Percentiles rank a stretch among this genome's conserved stretches.
Conservation (phyloP, 37 sponge, comb jelly and placozoan genomes). For the Amphimedon queenslandica region DNA sequence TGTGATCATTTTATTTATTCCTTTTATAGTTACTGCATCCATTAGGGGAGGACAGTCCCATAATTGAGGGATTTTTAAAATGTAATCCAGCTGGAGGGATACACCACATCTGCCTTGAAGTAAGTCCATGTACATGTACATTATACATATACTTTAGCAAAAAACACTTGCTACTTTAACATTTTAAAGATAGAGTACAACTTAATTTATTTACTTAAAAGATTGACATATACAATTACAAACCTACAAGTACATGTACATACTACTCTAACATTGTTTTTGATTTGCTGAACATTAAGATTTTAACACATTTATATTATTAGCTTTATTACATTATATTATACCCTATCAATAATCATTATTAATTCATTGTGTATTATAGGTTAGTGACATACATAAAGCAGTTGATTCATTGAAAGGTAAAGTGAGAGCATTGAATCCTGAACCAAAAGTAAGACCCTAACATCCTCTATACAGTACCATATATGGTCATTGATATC, state of each 20-base stretch:
- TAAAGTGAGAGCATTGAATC: slow-evolving; percentile 68
- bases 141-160: neutral
- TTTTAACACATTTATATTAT: too few relatives aligned
- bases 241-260: too few relatives aligned
- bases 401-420: slow-evolving; percentile 78
- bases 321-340: neutral
- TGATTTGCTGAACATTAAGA: too few relatives aligned
- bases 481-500: too few relatives aligned
- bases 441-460: slow-evolving; percentile 74
- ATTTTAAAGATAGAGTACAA: neutral
- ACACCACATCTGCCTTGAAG: slow-evolving; percentile 97
- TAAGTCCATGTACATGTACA: too few relatives aligned
- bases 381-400: slow-evolving; percentile 78
- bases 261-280: too few relatives aligned
- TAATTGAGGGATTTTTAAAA: slow-evolving; percentile 79
- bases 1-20: neutral
- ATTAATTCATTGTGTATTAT: neutral
- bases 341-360: neutral
- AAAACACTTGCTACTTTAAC: neutral
- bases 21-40: slow-evolving; percentile 77
- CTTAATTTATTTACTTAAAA: too few relatives aligned
- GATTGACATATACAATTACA: too few relatives aligned
- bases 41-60: slow-evolving; percentile 97
- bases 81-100: slow-evolving; percentile 96
- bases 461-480: too few relatives aligned